Conservation (phyloP, 2,888 invertebrate species). For the Stenchaetothrips biformis region DNA sequence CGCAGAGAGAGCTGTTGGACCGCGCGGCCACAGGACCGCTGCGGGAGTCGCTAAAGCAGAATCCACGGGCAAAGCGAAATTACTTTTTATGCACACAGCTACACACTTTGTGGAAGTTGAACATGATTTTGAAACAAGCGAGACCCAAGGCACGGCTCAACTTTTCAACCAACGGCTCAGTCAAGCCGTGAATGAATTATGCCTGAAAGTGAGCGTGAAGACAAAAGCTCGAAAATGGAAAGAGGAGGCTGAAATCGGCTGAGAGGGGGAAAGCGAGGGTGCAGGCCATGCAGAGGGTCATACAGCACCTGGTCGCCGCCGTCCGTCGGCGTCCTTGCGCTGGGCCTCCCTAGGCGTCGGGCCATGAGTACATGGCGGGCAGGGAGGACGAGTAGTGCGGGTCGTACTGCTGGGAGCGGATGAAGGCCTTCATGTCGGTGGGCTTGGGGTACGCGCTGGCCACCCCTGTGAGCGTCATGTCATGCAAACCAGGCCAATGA, state of each 20-base stretch:
- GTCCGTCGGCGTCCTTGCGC: no score
- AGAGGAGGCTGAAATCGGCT: no score
- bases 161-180: no score
- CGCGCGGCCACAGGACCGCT: no score
- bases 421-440: conserved; percentile 61
- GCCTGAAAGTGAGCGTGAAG: conserved; percentile 16
- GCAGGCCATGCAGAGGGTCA: background rate
- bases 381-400: conserved; percentile 60
- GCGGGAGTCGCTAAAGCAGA: no score
- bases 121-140: no score
- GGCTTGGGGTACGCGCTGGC: conserved; percentile 73
- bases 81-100: no score
- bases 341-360: conserved; percentile 41
- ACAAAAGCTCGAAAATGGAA: background rate
- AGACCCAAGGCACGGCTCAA: no score
- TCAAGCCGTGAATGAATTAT: no score
- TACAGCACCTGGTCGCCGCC: background rate
- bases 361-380: conserved; percentile 60
- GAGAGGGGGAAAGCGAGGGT: background rate
- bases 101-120: no score
- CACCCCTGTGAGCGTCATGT: conserved; percentile 52
- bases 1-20: no score
- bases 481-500: background rate
- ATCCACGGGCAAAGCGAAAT: no score
- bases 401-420: conserved; percentile 75